A percentile compares a stretch with the other conserved stretches of the same genome.
Evolutionary conservation across 2,888 invertebrate genomes (phyloP).

Genomic region (Meiosimyza platycephala): DNA sequence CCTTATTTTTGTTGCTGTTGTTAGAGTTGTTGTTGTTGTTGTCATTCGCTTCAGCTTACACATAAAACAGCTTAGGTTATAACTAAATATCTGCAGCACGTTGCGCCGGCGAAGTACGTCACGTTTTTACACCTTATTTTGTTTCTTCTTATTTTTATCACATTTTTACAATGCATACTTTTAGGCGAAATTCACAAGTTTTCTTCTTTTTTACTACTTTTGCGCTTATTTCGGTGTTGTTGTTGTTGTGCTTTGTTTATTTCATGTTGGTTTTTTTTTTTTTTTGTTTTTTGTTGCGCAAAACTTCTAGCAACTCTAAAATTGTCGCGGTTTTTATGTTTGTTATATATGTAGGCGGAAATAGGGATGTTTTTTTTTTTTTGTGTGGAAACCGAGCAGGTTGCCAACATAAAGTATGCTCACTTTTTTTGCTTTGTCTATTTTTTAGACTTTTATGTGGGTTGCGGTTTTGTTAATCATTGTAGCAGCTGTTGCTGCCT

Average conservation of each 20-base stretch:
- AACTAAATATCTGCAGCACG: constrained; percentile 15
- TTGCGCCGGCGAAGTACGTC: neutral
- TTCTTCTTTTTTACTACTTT: constrained; percentile 1
- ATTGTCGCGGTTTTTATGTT: constrained; percentile 4
- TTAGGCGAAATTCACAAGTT: constrained; percentile 20
- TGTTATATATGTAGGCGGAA: too few relatives aligned
- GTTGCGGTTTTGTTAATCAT: constrained; percentile 6
- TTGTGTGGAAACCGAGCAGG: too few relatives aligned
- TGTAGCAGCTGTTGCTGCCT: constrained; percentile 10
- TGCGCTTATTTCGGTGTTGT: neutral
- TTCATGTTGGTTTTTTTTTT: neutral
- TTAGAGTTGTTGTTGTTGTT: neutral
- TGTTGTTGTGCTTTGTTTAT: neutral
- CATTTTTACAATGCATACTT: constrained; percentile 25
- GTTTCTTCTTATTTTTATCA: constrained; percentile 5
- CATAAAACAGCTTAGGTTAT: constrained; percentile 16
- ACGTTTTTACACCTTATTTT: constrained; percentile 16
- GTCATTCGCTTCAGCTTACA: constrained; percentile 3
- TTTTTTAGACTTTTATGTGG: neutral
- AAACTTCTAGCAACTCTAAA: neutral
- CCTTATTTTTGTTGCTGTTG: neutral
- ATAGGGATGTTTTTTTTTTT: neutral
- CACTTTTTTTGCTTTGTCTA: neutral
- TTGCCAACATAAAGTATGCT: too few relatives aligned
- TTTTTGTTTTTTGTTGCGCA: neutral